phyloP scores from a whole-genome alignment of 53 echinoderm and acorn worm species.

The Mesocentrotus franciscanus region DNA sequence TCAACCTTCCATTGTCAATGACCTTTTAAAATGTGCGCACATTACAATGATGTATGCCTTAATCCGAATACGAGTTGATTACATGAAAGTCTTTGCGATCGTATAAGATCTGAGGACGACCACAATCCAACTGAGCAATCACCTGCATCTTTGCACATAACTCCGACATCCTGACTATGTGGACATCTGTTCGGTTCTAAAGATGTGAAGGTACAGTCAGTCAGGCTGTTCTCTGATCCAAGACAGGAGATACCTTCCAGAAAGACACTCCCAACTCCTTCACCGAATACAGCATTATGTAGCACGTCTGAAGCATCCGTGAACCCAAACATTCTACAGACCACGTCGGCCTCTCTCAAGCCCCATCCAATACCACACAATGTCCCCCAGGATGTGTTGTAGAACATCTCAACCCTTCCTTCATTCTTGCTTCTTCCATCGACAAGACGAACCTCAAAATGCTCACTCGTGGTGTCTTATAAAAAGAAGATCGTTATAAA shows the following conservation, averaged over 20 bases:
- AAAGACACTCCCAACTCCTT: neutral
- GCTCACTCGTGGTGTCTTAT: neutral
- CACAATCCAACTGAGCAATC: neutral
- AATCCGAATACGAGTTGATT: too few relatives aligned
- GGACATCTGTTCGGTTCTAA: neutral
- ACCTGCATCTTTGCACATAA: slow-evolving; percentile 10
- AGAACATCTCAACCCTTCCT: neutral
- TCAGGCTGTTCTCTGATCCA: neutral
- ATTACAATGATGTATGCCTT: too few relatives aligned
- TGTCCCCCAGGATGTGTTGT: neutral
- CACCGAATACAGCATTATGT: neutral
- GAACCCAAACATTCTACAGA: neutral
- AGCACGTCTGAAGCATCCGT: neutral
- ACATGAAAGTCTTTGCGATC: too few relatives aligned
- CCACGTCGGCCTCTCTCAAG: neutral
- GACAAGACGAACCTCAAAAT: neutral
- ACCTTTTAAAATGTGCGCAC: too few relatives aligned
- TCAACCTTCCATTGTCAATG: too few relatives aligned
- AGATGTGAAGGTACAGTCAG: neutral
- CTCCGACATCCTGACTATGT: neutral
- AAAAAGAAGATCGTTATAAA: neutral
- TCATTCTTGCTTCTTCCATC: neutral
- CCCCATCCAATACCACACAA: neutral
- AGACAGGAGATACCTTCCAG: neutral
- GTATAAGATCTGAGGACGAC: too few relatives aligned